Evolutionary conservation across 2,797 vertebrate species (phyloP).

Genomic region (Trichosurus vulpecula): DNA sequence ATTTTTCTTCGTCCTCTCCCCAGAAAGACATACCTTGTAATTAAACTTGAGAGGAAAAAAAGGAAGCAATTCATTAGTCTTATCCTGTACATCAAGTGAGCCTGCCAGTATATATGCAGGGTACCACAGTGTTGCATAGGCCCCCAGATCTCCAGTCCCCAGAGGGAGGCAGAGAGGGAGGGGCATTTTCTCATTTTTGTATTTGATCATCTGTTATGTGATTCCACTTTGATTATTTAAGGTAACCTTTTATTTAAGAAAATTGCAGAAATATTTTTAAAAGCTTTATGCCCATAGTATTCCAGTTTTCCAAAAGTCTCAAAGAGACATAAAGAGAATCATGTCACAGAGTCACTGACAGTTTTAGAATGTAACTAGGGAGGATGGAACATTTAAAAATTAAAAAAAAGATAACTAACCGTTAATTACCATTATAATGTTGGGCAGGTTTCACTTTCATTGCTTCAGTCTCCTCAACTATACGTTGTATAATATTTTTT

Average conservation of each 20-base stretch:
- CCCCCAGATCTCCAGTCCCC: neutral
- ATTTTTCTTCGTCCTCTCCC: neutral
- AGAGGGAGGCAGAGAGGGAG: too few relatives aligned
- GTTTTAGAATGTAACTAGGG: neutral
- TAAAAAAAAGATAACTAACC: neutral
- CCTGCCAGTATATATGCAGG: neutral
- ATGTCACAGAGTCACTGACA: too few relatives aligned
- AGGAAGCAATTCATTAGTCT: neutral
- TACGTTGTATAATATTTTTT: neutral
- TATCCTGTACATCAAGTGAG: neutral
- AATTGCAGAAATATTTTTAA: neutral
- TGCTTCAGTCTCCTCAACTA: neutral
- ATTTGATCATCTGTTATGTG: neutral
- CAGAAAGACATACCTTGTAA: neutral
- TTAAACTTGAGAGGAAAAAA: neutral
- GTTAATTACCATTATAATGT: neutral
- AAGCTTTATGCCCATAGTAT: neutral
- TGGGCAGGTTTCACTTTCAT: neutral
- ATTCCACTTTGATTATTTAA: neutral
- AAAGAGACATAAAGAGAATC: neutral
- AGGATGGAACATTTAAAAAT: neutral
- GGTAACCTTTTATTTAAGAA: neutral
- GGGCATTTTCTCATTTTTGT: neutral
- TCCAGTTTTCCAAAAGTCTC: neutral
- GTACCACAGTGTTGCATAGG: too few relatives aligned